Conservation (phyloP, 2,888 invertebrate species). For the Epistrophe grossulariae region DNA sequence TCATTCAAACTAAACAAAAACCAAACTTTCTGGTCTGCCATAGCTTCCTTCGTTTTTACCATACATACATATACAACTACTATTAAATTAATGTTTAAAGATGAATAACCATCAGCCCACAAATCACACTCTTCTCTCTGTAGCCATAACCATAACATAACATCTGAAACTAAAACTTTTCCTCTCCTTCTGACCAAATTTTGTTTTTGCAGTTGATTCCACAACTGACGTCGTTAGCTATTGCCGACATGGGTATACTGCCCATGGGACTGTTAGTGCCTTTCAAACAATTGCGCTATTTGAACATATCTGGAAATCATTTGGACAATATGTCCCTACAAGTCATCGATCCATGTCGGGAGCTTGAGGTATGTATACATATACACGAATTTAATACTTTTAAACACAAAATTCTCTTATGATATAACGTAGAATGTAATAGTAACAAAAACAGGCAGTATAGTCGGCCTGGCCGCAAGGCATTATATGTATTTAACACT, state of each 20-base stretch:
- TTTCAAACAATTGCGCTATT: constrained; percentile 85
- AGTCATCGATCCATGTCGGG: constrained; percentile 83
- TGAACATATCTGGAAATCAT: constrained; percentile 91
- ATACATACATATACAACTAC: neutral
- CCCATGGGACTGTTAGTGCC: constrained; percentile 83
- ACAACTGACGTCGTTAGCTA: constrained; percentile 82
- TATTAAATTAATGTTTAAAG: constrained; percentile 31
- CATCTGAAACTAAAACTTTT: constrained; percentile 36
- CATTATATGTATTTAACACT: constrained; percentile 35
- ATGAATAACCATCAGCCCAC: constrained; percentile 39
- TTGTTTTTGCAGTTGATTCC: constrained; percentile 80
- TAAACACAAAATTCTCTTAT: constrained; percentile 20
- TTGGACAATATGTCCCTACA: constrained; percentile 84
- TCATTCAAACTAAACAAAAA: constrained; percentile 31
- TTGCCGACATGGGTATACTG: constrained; percentile 83
- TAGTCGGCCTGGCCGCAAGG: constrained; percentile 15
- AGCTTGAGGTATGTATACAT: constrained; percentile 82
- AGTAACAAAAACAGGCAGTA: constrained; percentile 35
- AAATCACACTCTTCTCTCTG: constrained; percentile 18
- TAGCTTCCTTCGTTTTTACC: constrained; percentile 1
- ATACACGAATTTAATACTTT: constrained; percentile 52
- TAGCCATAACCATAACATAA: neutral
- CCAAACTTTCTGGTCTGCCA: constrained; percentile 23
- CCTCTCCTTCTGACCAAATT: constrained; percentile 50
- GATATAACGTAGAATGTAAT: neutral